Evolutionary conservation across 2,113 vertebrate genomes (phyloP), one percentile per base, ranked within the genome.

Genomic region (Narcine bancroftii): DNA sequence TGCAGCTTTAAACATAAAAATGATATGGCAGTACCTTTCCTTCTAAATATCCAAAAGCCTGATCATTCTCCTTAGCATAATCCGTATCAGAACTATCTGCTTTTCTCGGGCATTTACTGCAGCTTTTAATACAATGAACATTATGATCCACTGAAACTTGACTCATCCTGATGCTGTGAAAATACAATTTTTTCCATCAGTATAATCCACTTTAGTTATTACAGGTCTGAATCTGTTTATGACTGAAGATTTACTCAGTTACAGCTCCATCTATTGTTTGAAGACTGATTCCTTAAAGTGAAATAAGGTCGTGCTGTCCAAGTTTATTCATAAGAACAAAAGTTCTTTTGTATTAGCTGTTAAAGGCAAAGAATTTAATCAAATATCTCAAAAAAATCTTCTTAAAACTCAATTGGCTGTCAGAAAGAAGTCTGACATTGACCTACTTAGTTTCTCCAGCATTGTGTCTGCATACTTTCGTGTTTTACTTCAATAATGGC

Each of bases 121-220:
- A 33, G 77, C 92, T 92, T 92, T 83, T 83, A 71, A 71, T 66
- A 85, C 69, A 60, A 72, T 85, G 76, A 92, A 39, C 10, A 73
- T 47, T 39, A 60, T 91, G 0, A 47, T 33, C 65, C 17, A 91
- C 24, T 71, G 65, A 69, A 69, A 69, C 10, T 15, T 36, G 65
- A 42, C 36, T 42, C 33, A n/a, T 91, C 39, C 63, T 47, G 19
- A 9, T 1, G 69, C 89, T 91, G 66, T 91, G 39, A 91, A 66
- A 45, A 71, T 71, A 42, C 11, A 45, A 69, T 69, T 91, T 91
- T n/a, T 91, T 66, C 89, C 89, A 91, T 91, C 65, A 69, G 63
- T 91, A 13, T 47, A 91, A 91, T 69, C 65, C 42, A 47, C 17
- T 47, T 91, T 47, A 91, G 89, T 69, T 91, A 71, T 91, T 91